Conservation (phyloP, 2,888 invertebrate genomes). For the Spialia ferax region DNA sequence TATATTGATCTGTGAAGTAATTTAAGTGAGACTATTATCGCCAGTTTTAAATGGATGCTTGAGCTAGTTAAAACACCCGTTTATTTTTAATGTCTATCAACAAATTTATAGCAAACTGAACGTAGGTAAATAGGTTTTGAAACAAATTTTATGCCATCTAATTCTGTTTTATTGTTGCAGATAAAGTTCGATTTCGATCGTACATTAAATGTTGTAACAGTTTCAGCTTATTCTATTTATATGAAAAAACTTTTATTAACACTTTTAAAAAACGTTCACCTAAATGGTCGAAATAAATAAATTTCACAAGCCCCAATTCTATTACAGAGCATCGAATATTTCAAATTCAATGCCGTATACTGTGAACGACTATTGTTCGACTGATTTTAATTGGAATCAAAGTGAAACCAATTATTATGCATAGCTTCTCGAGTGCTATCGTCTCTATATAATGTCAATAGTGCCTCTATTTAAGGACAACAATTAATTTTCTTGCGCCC, state of each 20-base stretch:
- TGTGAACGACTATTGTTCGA: constrained; percentile 62
- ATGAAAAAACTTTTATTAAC: background rate
- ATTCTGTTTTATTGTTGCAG: too few relatives aligned
- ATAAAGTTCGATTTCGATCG: too few relatives aligned
- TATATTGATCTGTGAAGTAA: constrained; percentile 25
- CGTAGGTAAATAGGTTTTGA: too few relatives aligned
- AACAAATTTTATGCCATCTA: too few relatives aligned
- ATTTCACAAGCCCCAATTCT: background rate
- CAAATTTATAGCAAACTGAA: too few relatives aligned
- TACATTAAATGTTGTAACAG: too few relatives aligned
- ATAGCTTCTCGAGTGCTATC: constrained; percentile 72
- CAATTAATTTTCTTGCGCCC: constrained; percentile 24
- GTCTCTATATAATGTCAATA: constrained; percentile 58
- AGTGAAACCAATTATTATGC: constrained; percentile 77
- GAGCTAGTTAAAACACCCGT: constrained; percentile 19
- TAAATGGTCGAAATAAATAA: background rate
- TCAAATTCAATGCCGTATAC: constrained; percentile 26
- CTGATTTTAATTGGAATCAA: constrained; percentile 72
- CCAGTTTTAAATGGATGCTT: constrained; percentile 22
- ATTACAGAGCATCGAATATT: constrained; percentile 1
- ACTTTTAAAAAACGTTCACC: background rate
- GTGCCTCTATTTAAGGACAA: constrained; percentile 52
- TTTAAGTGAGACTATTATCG: constrained; percentile 19
- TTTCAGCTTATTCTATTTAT: background rate
- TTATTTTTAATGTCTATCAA: too few relatives aligned